A percentile compares a stretch with the other conserved stretches of the same genome.
Evolutionary conservation across 2,888 invertebrate species (phyloP).

Genomic region (Epiblema foenella): DNA sequence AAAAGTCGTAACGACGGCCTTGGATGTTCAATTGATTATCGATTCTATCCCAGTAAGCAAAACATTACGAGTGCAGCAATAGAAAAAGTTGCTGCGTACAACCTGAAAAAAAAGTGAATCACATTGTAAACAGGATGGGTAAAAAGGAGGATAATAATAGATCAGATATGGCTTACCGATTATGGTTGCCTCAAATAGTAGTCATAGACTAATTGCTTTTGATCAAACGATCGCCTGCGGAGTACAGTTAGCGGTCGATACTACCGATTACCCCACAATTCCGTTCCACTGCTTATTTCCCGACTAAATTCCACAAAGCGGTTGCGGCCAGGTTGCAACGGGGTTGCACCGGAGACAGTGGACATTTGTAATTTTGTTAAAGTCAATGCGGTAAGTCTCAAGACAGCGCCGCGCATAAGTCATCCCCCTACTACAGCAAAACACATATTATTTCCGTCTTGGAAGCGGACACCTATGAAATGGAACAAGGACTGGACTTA

Average conservation of each 20-base stretch:
- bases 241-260: slow-evolving; percentile 25
- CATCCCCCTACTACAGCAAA: slow-evolving; percentile 36
- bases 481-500: slow-evolving; percentile 32
- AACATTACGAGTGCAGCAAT: not conserved
- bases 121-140: not conserved
- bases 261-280: slow-evolving; percentile 31
- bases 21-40: too few relatives aligned
- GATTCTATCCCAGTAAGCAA: slow-evolving; percentile 4
- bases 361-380: slow-evolving; percentile 30
- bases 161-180: not conserved
- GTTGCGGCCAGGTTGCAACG: slow-evolving; percentile 16
- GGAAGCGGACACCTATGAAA: slow-evolving; percentile 40
- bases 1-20: too few relatives aligned
- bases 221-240: slow-evolving; percentile 19
- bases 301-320: slow-evolving; percentile 29
- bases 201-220: slow-evolving; percentile 20
- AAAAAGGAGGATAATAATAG: not conserved
- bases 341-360: slow-evolving; percentile 16
- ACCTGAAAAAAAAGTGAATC: not conserved
- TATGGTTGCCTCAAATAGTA: not conserved
- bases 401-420: slow-evolving; percentile 35
- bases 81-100: not conserved
- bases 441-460: slow-evolving; percentile 42
- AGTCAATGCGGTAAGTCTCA: slow-evolving; percentile 38
- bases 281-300: slow-evolving; percentile 25